Evolutionary conservation across 2,888 invertebrate species (phyloP), one percentile per base, ranked within the genome.

Genomic region (Alcis repandata): DNA sequence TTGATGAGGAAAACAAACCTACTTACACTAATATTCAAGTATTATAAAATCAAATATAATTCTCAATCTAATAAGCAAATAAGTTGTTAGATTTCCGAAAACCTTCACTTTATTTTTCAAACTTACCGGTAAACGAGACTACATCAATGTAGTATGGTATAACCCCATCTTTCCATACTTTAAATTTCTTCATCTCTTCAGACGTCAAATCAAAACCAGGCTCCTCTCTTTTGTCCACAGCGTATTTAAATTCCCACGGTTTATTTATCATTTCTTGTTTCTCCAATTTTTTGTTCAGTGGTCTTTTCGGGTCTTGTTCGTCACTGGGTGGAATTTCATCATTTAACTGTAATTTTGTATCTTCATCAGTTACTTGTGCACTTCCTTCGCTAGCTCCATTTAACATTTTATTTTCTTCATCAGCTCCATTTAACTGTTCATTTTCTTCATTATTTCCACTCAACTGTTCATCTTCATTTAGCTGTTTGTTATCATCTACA

Each of bases 91-190:
- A 15, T 15, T 17, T 43, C 15, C 7, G 9, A 3, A n/a, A n/a
- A n/a, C n/a, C n/a, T n/a, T n/a, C n/a, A n/a, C n/a, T n/a, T n/a
- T n/a, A n/a, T n/a, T n/a, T n/a, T 8, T 32, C 17, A 19, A 6
- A 32, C 82, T 72, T 77, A 91, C 92, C 92, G 63, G 58, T 67
- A 59, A 82, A 92, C 1, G 91, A 91, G 33, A 76, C 65, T 0
- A 80, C 77, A 68, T 92, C 92, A 33, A 92, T 90, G 60, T 80
- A 90, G 67, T 87, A 92, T 0, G 89, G 89, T 62, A 92, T 81
- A 0, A 79, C 62, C 32, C 87, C 92, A 51, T 76, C 68, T 0
- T 78, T 79, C 92, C 92, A 92, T 10, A 92, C 69, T 52, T 90
- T 89, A 13, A 88, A 82, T 46, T 84, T 86, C 3, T 40, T 20